Percentiles rank a stretch among this genome's conserved stretches.
Evolutionary conservation across 2,797 vertebrate species (phyloP).

Genomic region (Sebastolobus alascanus): DNA sequence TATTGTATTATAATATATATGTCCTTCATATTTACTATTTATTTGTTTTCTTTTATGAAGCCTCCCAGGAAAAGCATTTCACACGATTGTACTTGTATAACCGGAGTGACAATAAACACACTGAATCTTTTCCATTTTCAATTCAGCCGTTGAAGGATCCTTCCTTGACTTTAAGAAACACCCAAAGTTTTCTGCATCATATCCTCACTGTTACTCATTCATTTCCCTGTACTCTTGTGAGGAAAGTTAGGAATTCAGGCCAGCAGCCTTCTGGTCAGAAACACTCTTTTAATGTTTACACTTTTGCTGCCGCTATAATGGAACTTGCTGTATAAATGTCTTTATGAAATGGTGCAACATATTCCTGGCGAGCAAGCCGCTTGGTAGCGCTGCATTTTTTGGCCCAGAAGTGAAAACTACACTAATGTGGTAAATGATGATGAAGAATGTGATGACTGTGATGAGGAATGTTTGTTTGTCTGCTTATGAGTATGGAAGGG

Average conservation of each 20-base stretch:
- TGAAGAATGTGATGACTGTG: neutral
- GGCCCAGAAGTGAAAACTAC: neutral
- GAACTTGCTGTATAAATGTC: neutral
- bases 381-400: neutral
- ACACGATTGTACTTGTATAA: too few species aligned
- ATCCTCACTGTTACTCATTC: neutral
- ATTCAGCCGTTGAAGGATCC: too few species aligned
- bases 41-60: too few species aligned
- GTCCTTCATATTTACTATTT: too few species aligned
- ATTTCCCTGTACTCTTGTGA: neutral
- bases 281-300: neutral
- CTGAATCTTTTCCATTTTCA: too few species aligned
- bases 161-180: too few species aligned
- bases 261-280: neutral
- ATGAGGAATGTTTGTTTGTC: slow-evolving; percentile 14
- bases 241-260: neutral
- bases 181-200: neutral
- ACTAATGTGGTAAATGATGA: slow-evolving; percentile 5
- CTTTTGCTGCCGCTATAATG: neutral
- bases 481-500: slow-evolving; percentile 1
- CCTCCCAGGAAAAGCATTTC: too few species aligned
- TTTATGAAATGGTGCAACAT: neutral
- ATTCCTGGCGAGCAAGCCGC: neutral
- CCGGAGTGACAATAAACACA: too few species aligned
- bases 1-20: too few species aligned